These are phyloP conservation scores for Tokudaia tokunoshimensis DNA, from an alignment of 2,797 vertebrate species.

Conservation along the genomic window DNA sequence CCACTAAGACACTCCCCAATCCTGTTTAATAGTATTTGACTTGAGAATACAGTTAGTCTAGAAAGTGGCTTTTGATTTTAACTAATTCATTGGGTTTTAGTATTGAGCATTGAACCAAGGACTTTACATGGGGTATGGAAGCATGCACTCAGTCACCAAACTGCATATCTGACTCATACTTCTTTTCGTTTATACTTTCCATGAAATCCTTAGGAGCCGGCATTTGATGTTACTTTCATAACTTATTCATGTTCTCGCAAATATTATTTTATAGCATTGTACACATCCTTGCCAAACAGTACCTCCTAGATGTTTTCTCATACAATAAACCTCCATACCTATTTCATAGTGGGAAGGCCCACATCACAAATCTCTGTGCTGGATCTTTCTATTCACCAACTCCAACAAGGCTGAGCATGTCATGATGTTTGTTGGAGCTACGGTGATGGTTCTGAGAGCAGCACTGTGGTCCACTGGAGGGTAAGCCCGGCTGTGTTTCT, in stretches of 20 bases:
- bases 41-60: background rate
- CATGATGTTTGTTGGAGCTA: background rate
- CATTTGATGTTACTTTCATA: constrained; percentile 12
- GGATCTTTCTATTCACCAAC: background rate
- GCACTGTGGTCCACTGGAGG: background rate
- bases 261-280: background rate
- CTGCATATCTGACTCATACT: no score
- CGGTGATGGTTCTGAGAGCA: background rate
- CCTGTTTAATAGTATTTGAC: background rate
- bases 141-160: background rate
- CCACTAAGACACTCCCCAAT: background rate
- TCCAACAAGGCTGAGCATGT: background rate
- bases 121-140: background rate
- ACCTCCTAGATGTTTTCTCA: background rate
- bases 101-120: background rate
- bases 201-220: background rate
- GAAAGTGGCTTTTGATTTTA: background rate
- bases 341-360: background rate
- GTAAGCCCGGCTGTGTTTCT: background rate
- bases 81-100: background rate
- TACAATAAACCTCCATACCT: background rate
- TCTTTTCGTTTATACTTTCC: background rate
- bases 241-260: constrained; percentile 13
- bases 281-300: background rate
- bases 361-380: no score